Evolutionary conservation across 1,140 invertebrate species (phyloP), one percentile per base, ranked within the genome.

Genomic region (Parapsyche elsis): DNA sequence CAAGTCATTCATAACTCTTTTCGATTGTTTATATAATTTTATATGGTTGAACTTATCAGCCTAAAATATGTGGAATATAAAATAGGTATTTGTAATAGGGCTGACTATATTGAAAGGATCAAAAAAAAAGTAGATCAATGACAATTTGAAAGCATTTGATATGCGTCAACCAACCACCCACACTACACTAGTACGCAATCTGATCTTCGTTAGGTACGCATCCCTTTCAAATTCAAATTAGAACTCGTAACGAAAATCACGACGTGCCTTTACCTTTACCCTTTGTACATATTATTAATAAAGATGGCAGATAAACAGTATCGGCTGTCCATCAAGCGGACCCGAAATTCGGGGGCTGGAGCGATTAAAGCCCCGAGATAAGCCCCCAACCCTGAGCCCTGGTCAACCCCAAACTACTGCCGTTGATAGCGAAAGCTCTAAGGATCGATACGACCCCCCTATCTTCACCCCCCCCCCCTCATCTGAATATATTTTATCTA

Each of bases 201-300:
- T 38, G 30, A 38, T 38, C 30, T 38, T 38, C 30, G 30, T 38
- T 38, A 38, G 30, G 30, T 38, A 38, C 30, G 30, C 30, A 38
- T 38, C 30, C 30, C 30, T 38, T 38, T 26, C 24, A 67, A 67
- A 67, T 67, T 26, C 23, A 14, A 26, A 67, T 23, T 23, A 19
- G 16, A 67, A 19, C 2, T 19, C 64, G 64, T 67, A 14, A 67
- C 24, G 16, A 67, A 19, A 67, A 67, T 19, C n/a, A 24, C n/a
- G 16, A 26, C 24, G 24, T 23, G 10, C 64, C 64, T 12, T 26
- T 23, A 26, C 64, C 64, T 26, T 16, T 21, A 38, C 30, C 30
- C 30, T 38, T 16, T 16, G 53, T 57, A 70, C 71, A 73, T 73
- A 73, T 38, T 38, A 38, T 73, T 73, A 73, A 73, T 73, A 73